Percentiles rank a stretch among this genome's conserved stretches.
These are phyloP conservation scores for Drosophila truncata DNA, from an alignment of 1,140 invertebrate genomes.

Conservation along the genomic window DNA sequence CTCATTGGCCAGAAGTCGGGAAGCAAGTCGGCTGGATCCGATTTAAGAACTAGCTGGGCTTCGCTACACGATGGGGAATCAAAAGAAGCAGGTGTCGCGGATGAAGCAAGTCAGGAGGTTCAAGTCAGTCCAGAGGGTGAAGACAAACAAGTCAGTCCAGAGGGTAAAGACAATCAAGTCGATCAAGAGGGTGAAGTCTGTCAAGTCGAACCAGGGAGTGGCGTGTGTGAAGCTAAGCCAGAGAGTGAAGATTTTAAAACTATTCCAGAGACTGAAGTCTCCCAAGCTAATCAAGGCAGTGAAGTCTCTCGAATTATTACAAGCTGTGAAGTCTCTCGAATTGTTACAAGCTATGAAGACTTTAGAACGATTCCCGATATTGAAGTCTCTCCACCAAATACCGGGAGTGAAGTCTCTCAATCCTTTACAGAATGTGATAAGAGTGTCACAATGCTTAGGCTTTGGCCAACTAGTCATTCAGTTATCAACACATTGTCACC, in stretches of 20 bases:
- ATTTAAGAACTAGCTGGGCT: slow-evolving; percentile 5
- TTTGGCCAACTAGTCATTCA: neutral
- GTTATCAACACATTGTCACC: neutral
- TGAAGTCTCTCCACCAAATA: neutral
- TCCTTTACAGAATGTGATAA: neutral
- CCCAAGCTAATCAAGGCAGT: neutral
- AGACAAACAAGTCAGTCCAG: neutral
- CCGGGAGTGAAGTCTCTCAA: neutral
- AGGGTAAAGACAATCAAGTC: no score
- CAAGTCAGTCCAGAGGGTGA: neutral
- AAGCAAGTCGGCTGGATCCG: neutral
- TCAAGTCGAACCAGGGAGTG: neutral
- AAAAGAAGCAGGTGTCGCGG: neutral
- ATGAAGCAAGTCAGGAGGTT: slow-evolving; percentile 1
- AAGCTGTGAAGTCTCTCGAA: neutral
- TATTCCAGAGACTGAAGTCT: neutral
- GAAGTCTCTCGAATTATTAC: neutral
- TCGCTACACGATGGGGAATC: neutral
- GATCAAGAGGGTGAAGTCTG: no score
- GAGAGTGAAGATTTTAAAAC: neutral
- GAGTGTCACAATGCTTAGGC: neutral
- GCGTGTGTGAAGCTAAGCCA: neutral
- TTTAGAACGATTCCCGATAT: neutral
- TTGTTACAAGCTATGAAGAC: neutral
- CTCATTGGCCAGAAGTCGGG: neutral